These are phyloP conservation scores for Diadromus collaris DNA, from an alignment of 2,888 invertebrate genomes.

Conservation along the genomic window DNA sequence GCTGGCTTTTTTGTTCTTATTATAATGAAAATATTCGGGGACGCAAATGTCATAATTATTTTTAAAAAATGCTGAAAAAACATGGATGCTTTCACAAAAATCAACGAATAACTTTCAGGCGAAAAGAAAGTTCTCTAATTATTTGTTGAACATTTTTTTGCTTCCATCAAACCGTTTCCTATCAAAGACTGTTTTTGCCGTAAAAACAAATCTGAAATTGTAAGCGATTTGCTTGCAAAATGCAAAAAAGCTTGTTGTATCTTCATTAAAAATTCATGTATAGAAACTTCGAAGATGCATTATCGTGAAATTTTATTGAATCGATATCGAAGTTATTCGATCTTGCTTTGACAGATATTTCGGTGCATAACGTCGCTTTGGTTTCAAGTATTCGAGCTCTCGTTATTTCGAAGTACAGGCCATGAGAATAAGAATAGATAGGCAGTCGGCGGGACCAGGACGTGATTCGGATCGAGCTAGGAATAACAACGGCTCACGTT, in stretches of 20 bases:
- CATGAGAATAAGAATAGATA: conserved; percentile 39
- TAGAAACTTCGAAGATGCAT: background rate
- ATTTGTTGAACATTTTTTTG: background rate
- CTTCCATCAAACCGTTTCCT: too few relatives aligned
- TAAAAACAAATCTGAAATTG: background rate
- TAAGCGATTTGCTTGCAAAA: background rate
- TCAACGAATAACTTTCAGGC: background rate
- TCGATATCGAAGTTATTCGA: conserved; percentile 2
- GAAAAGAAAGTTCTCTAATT: background rate
- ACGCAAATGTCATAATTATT: too few relatives aligned
- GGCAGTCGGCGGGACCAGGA: conserved; percentile 19
- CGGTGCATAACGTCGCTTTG: background rate
- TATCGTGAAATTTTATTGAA: conserved; percentile 12
- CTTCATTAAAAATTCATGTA: background rate
- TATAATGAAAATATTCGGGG: too few relatives aligned
- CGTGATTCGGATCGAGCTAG: conserved; percentile 54
- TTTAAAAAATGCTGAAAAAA: background rate
- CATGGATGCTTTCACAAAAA: background rate
- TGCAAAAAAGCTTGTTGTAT: background rate
- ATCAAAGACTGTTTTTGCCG: background rate
- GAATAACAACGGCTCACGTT: conserved; percentile 54
- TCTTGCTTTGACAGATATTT: background rate
- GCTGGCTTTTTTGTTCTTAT: too few relatives aligned
- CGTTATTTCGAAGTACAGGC: background rate
- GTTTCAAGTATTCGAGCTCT: background rate